Conservation (phyloP, 2,888 invertebrate species). For the Cylindroiulus punctatus region DNA sequence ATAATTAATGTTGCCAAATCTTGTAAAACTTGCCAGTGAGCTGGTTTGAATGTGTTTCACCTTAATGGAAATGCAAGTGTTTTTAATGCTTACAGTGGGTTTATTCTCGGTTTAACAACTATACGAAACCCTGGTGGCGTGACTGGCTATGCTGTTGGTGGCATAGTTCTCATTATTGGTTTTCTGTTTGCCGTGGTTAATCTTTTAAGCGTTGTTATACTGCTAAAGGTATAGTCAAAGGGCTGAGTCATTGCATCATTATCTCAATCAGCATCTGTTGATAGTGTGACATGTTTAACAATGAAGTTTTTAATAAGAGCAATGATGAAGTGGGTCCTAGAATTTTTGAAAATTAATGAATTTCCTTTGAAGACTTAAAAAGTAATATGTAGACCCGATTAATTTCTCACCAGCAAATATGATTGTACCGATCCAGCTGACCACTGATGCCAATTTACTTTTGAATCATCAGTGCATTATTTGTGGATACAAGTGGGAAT, state of each 20-base stretch:
- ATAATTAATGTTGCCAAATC: neutral
- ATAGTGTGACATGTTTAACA: neutral
- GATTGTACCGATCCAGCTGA: constrained; percentile 44
- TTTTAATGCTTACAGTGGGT: constrained; percentile 72
- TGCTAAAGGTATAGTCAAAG: constrained; percentile 78
- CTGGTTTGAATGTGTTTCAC: neutral
- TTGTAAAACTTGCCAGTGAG: neutral
- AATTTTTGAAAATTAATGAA: neutral
- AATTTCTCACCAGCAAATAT: neutral
- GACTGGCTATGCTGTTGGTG: constrained; percentile 76
- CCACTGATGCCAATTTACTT: neutral
- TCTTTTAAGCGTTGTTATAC: constrained; percentile 80
- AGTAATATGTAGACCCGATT: neutral
- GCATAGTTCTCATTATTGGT: constrained; percentile 81
- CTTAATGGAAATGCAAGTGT: neutral
- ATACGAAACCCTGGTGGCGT: constrained; percentile 66
- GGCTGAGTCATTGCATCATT: neutral
- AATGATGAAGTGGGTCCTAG: neutral
- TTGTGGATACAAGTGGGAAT: neutral
- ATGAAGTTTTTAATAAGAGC: neutral
- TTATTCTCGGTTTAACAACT: constrained; percentile 78
- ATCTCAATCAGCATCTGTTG: neutral
- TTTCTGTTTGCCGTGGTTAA: constrained; percentile 81
- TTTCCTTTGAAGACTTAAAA: neutral
- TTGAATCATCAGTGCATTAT: neutral